Base-by-base conservation (phyloP, 2,888 invertebrate genomes). In the Spodoptera picta region DNA sequence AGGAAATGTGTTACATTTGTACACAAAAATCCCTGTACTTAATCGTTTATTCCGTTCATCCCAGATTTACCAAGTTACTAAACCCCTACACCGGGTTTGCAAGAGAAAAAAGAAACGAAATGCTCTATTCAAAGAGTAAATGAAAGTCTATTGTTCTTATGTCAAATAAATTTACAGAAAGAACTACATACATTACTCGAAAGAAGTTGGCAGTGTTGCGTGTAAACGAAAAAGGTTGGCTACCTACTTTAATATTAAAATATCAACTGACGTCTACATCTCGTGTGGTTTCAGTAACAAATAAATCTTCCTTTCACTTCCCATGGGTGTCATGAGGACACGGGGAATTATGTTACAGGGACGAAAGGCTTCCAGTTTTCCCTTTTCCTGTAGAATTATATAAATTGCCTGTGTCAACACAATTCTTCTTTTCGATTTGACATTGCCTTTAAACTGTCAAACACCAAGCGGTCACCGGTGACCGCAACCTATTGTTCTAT, bases 281-380 rank as follows among this genome's bases (percentile, higher is more conserved):
- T 42, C 42, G 4, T 41, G 46, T 19, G 70, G 44, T 36, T 63
- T 50, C 54, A 12, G 47, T 58, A 55, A 54, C 64, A 58, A 12
- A 58, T 69, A 69, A 64, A 69, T 69, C 46, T 57, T 36, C 9
- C 51, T 47, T 44, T 55, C 47, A 55, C 58, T 45, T 48, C 70
- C 70, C 51, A 55, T 42, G 50, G 47, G 70, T 36, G 41, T 52
- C 44, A 51, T 64, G 24, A 19, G 62, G 69, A 69, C 47, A 31
- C 44, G 50, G 19, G 58, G 47, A 36, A 59, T 69, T 55, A 55
- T 55, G 12, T 64, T 55, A 36, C 50, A 44, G 24, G 19, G n/a
- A 45, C 24, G 42, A 36, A 43, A 42, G 36, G 4, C n/a, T 9
- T 12, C 5, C 44, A 41, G 51, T 54, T 14, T 9, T 50, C 31